Percentiles rank a stretch among this genome's conserved stretches.
Conservation (phyloP, 2,888 invertebrate species). For the Epinotia ramella region DNA sequence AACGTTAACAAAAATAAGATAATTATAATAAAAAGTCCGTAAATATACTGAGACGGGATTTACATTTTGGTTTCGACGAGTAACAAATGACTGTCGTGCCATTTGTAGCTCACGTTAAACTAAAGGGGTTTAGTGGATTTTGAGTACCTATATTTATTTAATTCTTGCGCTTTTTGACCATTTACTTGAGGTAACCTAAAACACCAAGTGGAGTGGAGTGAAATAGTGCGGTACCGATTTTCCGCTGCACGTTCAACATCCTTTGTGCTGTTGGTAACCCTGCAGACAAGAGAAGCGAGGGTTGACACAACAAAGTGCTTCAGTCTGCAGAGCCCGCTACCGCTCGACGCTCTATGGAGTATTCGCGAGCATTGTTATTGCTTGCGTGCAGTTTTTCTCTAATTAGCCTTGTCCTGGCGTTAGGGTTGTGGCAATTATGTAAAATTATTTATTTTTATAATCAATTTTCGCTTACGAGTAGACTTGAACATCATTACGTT, state of each 20-base stretch:
- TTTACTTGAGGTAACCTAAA: not conserved
- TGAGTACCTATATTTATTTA: too few relatives aligned
- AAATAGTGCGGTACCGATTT: not conserved
- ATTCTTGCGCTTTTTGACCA: not conserved
- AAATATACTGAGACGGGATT: too few relatives aligned
- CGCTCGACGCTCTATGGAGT: slow-evolving; percentile 11
- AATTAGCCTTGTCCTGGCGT: slow-evolving; percentile 15
- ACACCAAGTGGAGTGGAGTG: not conserved
- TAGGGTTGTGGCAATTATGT: slow-evolving; percentile 17
- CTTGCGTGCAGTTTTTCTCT: slow-evolving; percentile 23
- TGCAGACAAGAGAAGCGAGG: slow-evolving; percentile 15
- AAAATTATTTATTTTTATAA: not conserved
- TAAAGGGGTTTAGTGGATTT: too few relatives aligned
- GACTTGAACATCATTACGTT: too few relatives aligned
- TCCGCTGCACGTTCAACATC: not conserved
- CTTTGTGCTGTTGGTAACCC: slow-evolving; percentile 1
- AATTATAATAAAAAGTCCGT: too few relatives aligned
- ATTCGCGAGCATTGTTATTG: slow-evolving; percentile 29
- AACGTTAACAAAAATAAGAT: too few relatives aligned
- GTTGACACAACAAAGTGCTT: slow-evolving; percentile 26
- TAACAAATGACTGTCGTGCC: too few relatives aligned
- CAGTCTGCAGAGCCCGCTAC: not conserved
- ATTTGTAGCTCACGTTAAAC: too few relatives aligned
- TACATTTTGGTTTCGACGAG: too few relatives aligned
- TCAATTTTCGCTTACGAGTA: not conserved